Evolutionary conservation across 2,888 invertebrate species (phyloP), one percentile per base, ranked within the genome.

Genomic region (Anodontia alba): DNA sequence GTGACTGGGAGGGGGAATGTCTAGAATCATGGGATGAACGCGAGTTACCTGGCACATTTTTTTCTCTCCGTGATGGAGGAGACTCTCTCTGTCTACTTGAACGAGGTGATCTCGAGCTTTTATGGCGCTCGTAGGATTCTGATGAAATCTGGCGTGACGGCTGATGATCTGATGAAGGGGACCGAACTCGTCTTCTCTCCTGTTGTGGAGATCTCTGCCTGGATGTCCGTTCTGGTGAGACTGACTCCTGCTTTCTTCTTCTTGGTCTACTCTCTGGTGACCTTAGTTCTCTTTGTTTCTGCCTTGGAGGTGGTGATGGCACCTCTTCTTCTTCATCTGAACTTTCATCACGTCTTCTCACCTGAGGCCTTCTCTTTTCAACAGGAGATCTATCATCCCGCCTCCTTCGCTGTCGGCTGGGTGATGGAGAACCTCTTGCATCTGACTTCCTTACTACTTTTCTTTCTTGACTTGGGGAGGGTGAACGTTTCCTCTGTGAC

Each of bases 391-490:
- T 36, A 29, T 43, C 38, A 54, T 78, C 57, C 26, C 68, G 72
- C 57, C 46, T 72, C 33, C 57, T 43, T 36, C 49, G 33, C 15
- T 49, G 31, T 70, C 33, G 57, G 36, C 51, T 49, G n/a, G 70
- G 76, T 33, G 76, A 73, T 20, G 80, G 43, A 8, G 83, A 80
- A 8, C 33, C 46, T 74, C 78, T 15, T 51, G 81, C 80, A 54
- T 82, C 66, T 29, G 75, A 80, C 80, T 87, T 83, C 38, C 68
- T 73, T 74, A 76, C 72, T 54, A 72, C 75, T 69, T 72, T 62
- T 33, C 62, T 31, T 62, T 62, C 62, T 33, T 7, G 62, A 33
- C 62, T 62, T 12, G 8, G 29, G 2, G 62, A 62, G 17, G 62
- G 62, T 31, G 62, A 33, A 23, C 36, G 68, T 57, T 73, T 81